These are phyloP conservation scores for Calonectris borealis DNA, from an alignment of 2,113 vertebrate species.

Conservation along the genomic window DNA sequence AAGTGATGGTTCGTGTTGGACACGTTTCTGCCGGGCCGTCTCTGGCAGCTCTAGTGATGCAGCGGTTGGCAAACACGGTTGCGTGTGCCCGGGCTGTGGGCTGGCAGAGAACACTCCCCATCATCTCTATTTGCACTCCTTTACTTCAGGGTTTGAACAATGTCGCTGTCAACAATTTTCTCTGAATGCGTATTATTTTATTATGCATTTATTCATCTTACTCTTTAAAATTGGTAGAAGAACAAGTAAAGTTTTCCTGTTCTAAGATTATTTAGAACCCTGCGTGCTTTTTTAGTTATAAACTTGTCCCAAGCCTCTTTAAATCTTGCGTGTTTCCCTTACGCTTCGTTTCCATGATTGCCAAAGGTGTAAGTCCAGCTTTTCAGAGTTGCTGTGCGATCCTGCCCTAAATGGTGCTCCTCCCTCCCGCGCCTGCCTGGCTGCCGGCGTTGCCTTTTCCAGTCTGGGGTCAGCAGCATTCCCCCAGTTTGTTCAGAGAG, in stretches of 20 bases:
- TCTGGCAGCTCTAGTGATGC: background rate
- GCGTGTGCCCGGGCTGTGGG: accelerated
- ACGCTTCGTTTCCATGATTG: accelerated
- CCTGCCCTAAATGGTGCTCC: background rate
- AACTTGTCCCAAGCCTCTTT: background rate
- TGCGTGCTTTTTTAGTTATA: background rate
- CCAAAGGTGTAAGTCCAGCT: background rate
- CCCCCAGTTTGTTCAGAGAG: background rate
- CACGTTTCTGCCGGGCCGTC: background rate
- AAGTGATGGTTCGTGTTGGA: background rate
- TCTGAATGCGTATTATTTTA: background rate
- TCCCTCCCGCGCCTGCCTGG: background rate
- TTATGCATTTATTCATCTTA: background rate
- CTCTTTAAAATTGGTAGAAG: background rate
- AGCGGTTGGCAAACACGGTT: background rate
- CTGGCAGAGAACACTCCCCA: background rate
- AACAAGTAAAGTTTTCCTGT: background rate
- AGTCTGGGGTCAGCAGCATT: accelerated
- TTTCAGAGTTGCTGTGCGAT: background rate
- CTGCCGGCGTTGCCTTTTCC: background rate
- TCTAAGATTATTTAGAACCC: background rate
- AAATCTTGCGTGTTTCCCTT: background rate
- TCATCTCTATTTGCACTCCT: too few relatives aligned
- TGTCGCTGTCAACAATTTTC: background rate
- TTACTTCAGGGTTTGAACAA: background rate